Conservation (phyloP, 2,113 vertebrate genomes). For the Gymnarchus niloticus region DNA sequence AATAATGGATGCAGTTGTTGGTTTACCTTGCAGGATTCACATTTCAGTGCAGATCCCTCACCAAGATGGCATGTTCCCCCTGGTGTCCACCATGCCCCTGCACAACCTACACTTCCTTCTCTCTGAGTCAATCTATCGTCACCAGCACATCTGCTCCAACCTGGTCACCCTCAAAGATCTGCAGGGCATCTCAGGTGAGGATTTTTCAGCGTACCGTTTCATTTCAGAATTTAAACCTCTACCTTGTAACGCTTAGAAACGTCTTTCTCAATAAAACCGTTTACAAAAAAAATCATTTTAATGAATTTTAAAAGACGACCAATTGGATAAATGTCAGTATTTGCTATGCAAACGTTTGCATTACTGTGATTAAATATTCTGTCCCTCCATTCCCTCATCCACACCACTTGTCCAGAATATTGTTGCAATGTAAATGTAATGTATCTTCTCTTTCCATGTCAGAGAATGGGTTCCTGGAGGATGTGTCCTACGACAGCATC, state of each 20-base stretch:
- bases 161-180: slow-evolving; percentile 79
- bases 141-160: slow-evolving; percentile 95
- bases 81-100: slow-evolving; percentile 90
- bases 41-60: slow-evolving; percentile 98
- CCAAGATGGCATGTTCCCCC: slow-evolving; percentile 95
- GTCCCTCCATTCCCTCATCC: not conserved
- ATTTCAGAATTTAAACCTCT: not conserved
- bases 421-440: not conserved
- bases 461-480: slow-evolving; percentile 89
- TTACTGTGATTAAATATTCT: not conserved
- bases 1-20: not conserved
- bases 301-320: not conserved
- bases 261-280: not conserved
- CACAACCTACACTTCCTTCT: slow-evolving; percentile 95
- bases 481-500: slow-evolving; percentile 70
- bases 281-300: not conserved
- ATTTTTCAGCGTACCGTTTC: not conserved
- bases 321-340: not conserved
- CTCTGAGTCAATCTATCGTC: slow-evolving; percentile 94
- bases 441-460: slow-evolving; percentile 14
- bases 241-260: not conserved
- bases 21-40: slow-evolving; percentile 74
- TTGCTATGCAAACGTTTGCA: not conserved
- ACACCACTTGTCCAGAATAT: not conserved
- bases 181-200: slow-evolving; percentile 76